Evolutionary conservation across 1,140 invertebrate genomes (phyloP).

Genomic region (Drosophila ananassae): DNA sequence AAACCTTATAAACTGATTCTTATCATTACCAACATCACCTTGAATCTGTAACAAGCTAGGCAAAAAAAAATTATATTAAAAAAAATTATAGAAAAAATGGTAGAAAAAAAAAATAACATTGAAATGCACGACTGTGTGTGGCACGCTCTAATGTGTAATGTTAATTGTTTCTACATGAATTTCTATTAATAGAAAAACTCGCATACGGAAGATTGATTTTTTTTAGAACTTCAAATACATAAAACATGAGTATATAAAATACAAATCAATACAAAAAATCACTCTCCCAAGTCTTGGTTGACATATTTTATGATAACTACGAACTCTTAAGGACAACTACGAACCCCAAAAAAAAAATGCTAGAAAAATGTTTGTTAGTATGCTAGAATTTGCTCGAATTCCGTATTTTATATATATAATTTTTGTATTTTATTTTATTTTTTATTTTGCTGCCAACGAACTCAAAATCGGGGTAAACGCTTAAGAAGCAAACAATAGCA

Average conservation of each 20-base stretch:
- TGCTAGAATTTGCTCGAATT: constrained; percentile 44
- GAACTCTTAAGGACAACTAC: constrained; percentile 71
- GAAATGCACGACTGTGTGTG: constrained; percentile 39
- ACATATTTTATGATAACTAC: constrained; percentile 71
- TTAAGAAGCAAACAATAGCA: constrained; percentile 17
- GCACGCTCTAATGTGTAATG: constrained; percentile 57
- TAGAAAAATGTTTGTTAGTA: constrained; percentile 40
- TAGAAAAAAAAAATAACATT: constrained; percentile 24
- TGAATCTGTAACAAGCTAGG: constrained; percentile 66
- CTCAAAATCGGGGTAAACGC: constrained; percentile 54
- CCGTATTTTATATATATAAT: constrained; percentile 15
- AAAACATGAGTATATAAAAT: constrained; percentile 36
- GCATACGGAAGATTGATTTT: constrained; percentile 59
- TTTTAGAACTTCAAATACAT: constrained; percentile 31
- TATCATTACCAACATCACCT: constrained; percentile 44
- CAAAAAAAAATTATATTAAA: constrained; percentile 10
- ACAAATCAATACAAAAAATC: neutral
- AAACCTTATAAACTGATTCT: constrained; percentile 29
- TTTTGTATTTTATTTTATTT: constrained; percentile 5
- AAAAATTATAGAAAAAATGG: neutral
- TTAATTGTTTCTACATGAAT: constrained; percentile 59
- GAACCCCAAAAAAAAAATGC: too few species aligned
- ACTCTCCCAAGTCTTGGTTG: constrained; percentile 16
- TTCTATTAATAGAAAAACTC: constrained; percentile 61
- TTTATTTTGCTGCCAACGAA: constrained; percentile 51